Evolutionary conservation across 2,888 invertebrate species (phyloP).

Genomic region (Ophion slaviceki): DNA sequence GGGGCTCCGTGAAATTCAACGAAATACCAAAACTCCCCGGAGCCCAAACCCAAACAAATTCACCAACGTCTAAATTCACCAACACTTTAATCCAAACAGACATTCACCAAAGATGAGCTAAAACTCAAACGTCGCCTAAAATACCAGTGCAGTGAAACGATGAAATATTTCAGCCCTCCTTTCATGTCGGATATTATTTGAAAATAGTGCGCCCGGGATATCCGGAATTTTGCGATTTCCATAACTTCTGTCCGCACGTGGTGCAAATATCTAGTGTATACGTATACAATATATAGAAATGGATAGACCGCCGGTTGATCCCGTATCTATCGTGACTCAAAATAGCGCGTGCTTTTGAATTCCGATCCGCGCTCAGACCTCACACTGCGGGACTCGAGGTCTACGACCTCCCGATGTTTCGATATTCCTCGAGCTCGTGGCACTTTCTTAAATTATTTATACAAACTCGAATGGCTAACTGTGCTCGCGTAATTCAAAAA

Average conservation of each 20-base stretch:
- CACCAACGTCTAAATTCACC: neutral
- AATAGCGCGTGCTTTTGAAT: constrained; percentile 12
- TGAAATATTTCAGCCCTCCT: neutral
- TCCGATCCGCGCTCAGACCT: constrained; percentile 24
- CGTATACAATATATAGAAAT: neutral
- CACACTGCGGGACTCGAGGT: constrained; percentile 18
- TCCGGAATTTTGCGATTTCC: no score
- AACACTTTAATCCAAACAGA: neutral
- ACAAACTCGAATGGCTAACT: neutral
- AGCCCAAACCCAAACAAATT: neutral
- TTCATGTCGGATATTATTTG: neutral
- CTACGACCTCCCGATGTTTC: constrained; percentile 1
- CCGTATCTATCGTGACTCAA: constrained; percentile 13
- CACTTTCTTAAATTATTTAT: neutral
- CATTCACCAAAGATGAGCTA: neutral
- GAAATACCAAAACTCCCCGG: neutral
- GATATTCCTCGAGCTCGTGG: constrained; percentile 13
- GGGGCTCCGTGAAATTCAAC: neutral
- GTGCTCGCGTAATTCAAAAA: neutral
- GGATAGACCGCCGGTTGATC: constrained; percentile 1
- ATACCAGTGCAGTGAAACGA: neutral
- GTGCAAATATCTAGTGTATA: no score
- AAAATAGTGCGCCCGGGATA: neutral
- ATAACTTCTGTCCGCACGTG: neutral
- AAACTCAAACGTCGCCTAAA: neutral